Percentiles rank a stretch among this genome's conserved stretches.
These are phyloP conservation scores for Macquaria australasica DNA, from an alignment of 2,113 vertebrate species.

Conservation along the genomic window DNA sequence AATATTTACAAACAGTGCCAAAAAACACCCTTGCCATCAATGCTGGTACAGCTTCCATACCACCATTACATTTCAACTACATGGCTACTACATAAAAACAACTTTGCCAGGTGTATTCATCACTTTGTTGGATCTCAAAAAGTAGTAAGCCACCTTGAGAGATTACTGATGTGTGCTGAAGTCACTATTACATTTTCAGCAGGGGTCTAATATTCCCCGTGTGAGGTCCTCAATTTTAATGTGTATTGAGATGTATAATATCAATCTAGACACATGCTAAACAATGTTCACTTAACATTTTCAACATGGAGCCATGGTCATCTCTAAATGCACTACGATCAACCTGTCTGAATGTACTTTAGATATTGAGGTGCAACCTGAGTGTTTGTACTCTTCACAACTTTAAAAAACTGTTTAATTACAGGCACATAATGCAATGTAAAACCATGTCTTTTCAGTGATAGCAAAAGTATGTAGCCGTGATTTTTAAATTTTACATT, in stretches of 20 bases:
- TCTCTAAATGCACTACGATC: slow-evolving; percentile 8
- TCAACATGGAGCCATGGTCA: background rate
- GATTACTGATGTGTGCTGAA: background rate
- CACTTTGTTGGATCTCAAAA: background rate
- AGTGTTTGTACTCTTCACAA: slow-evolving; percentile 25
- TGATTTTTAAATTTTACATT: slow-evolving; percentile 57
- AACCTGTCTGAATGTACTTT: background rate
- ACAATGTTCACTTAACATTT: slow-evolving; percentile 30
- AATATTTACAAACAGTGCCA: slow-evolving; percentile 65
- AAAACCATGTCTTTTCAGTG: slow-evolving; percentile 53
- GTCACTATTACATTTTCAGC: background rate
- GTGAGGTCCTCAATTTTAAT: background rate
- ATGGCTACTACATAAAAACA: slow-evolving; percentile 14
- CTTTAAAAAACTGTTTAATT: slow-evolving; percentile 52
- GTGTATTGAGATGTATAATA: background rate
- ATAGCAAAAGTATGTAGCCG: slow-evolving; percentile 27
- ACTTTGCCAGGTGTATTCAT: background rate
- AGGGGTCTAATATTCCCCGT: background rate
- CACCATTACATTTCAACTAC: background rate
- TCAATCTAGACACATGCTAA: slow-evolving; percentile 27
- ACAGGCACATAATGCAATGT: slow-evolving; percentile 48
- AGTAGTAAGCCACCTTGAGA: background rate
- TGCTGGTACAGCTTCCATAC: background rate
- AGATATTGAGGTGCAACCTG: background rate
- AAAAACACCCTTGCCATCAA: slow-evolving; percentile 7